Conservation (phyloP, 2,888 invertebrate genomes). For the Leptopterna dolabrata region DNA sequence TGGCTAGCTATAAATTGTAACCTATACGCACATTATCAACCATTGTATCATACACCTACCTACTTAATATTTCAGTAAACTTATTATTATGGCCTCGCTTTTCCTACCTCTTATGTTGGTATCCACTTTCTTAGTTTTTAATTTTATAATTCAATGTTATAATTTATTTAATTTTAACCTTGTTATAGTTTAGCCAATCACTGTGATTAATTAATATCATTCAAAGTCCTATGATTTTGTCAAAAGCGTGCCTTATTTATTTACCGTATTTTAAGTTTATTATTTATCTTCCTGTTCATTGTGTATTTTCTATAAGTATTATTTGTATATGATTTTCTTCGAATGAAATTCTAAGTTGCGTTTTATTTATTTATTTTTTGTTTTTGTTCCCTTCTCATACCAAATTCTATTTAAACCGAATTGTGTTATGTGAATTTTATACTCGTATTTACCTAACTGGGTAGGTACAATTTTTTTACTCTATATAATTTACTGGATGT, state of each 20-base stretch:
- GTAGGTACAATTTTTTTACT: too few species aligned
- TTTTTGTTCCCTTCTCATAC: constrained; percentile 59
- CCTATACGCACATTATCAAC: too few species aligned
- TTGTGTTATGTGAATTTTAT: too few species aligned
- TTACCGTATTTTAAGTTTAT: constrained; percentile 11
- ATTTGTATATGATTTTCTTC: constrained; percentile 23
- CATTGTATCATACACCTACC: too few species aligned
- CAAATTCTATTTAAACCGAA: not conserved
- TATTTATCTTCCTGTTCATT: not conserved
- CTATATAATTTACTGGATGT: too few species aligned
- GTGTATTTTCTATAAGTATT: constrained; percentile 7
- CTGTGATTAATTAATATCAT: constrained; percentile 34
- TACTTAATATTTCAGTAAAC: too few species aligned
- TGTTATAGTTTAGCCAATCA: constrained; percentile 36
- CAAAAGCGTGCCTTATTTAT: constrained; percentile 44
- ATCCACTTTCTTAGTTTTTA: not conserved
- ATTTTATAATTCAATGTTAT: constrained; percentile 7
- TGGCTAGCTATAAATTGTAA: too few species aligned
- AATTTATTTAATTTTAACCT: constrained; percentile 32
- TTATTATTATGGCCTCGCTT: not conserved
- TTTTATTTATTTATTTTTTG: constrained; percentile 61
- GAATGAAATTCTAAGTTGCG: constrained; percentile 61
- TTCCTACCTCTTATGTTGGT: not conserved
- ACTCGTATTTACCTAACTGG: too few species aligned
- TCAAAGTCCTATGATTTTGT: constrained; percentile 37